These are phyloP conservation scores for Ostrea denselamellosa DNA, from an alignment of 1,140 invertebrate species.

Conservation along the genomic window DNA sequence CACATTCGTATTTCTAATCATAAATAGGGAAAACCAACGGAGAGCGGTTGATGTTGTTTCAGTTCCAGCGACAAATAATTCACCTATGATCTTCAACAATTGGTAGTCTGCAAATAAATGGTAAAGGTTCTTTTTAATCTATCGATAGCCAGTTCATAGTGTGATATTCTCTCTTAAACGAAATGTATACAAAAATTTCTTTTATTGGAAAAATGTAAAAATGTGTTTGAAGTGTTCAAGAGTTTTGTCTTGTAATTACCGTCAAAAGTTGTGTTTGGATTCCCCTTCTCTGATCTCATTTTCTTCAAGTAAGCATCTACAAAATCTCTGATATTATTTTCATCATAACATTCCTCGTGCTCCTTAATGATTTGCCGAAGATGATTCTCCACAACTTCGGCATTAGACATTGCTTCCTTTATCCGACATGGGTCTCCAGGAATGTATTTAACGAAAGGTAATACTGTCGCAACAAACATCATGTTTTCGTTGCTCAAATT, in stretches of 20 bases:
- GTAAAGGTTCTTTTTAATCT: conserved; percentile 35
- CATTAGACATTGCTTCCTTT: conserved; percentile 44
- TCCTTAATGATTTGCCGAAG: conserved; percentile 37
- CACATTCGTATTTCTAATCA: too few species aligned
- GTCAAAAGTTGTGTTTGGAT: conserved; percentile 25
- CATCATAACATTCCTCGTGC: conserved; percentile 36
- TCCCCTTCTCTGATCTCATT: conserved; percentile 7
- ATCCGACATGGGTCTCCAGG: conserved; percentile 56
- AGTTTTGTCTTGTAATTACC: conserved; percentile 1
- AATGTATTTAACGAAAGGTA: conserved; percentile 50
- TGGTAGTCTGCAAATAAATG: conserved; percentile 43
- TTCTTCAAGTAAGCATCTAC: conserved; percentile 43
- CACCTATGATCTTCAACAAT: too few species aligned
- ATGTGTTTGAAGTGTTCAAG: neutral
- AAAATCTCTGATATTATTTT: conserved; percentile 44
- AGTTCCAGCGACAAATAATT: too few species aligned
- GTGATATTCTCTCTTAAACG: too few species aligned
- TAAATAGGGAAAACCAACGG: too few species aligned
- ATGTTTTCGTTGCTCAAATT: conserved; percentile 43
- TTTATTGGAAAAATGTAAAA: too few species aligned
- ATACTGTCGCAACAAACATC: conserved; percentile 8
- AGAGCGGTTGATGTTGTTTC: too few species aligned
- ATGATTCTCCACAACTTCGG: conserved; percentile 27
- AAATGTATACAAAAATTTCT: too few species aligned
- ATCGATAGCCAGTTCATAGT: too few species aligned